Base-by-base conservation (phyloP, 2,797 vertebrate species). In the Distichodus sexfasciatus region DNA sequence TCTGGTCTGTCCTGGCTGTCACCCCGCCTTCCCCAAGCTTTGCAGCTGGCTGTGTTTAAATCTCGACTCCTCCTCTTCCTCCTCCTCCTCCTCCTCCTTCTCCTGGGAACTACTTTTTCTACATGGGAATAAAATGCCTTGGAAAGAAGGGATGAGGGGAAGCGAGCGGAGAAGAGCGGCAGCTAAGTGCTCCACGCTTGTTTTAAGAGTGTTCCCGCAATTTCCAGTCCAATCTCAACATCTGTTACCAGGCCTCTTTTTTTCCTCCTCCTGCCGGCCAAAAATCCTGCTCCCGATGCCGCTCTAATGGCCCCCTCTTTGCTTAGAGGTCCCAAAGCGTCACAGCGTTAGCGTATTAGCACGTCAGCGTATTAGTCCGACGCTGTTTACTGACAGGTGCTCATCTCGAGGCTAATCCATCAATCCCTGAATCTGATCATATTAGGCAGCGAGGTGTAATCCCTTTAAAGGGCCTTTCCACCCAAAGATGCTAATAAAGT, bases 361-460 rank as follows among this genome's bases (percentile, higher is more conserved):
- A 26, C 12, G 50, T 72, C 58, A 50, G 43, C 28, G 69, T 57
- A 47, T 57, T 48, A 67, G 23, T 59, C 17, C 11, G 15, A 51
- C 31, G 55, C 55, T 23, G 26, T 51, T 57, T 6, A 21, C 43
- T 66, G 78, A 80, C 78, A 75, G 78, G 73, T 77, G 72, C 64
- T 63, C 44, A 44, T 76, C 73, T 76, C 43, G 28, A n/a, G 59
- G 55, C 63, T 80, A 73, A 76, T 76, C 76, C 73, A 72, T 80
- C 69, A 72, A 63, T 72, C 57, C 17, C 63, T 46, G 62, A 74
- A 79, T 75, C 71, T 77, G 75, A 80, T 76, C 75, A 79, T 63
- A 70, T 64, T 75, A 77, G 77, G 75, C 68, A 75, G 62, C 59
- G 69, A 69, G 69, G 64, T 75, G 57, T 77, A 77, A 80, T 77